Evolutionary conservation across 1,140 invertebrate genomes (phyloP), one percentile per base, ranked within the genome.

Genomic region (Papilio polyxenes): DNA sequence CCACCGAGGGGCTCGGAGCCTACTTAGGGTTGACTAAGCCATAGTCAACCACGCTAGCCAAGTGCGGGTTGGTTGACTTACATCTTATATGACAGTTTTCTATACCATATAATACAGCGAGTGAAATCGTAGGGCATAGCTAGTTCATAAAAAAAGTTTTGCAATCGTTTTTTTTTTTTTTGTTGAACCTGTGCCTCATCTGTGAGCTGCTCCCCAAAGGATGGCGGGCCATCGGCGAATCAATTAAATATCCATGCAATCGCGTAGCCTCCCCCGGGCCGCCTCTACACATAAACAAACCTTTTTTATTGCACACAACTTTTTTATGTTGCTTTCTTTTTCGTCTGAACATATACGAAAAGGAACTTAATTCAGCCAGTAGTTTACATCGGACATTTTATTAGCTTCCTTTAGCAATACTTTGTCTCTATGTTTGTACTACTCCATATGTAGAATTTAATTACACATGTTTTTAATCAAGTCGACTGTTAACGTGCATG

Each of bases 181-280:
- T 65, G 23, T 65, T 40, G 23, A 72, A 72, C 65, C 65, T 72
- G 31, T 37, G 65, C 37, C 62, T 72, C 65, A 72, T 72, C 65
- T 72, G 65, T 15, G 65, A 37, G 65, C 4, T 23, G 13, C 31
- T 31, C 31, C 65, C 31, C 31, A 15, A 72, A 31, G 65, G 65
- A 40, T 72, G 13, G 11, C 65, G 65, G 53, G 13, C 65, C 65
- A 72, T 72, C 31, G 65, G 65, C 65, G 65, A 72, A 72, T 72
- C 65, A 72, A 72, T 72, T 72, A 72, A 72, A 72, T 72, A 72
- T 72, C 65, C 65, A 72, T 72, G 65, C 65, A 72, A 72, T 72
- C 65, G 23, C 31, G 65, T 72, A 72, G 31, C 65, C 23, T 69
- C 65, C 65, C 65, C 31, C 65, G 31, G 65, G 31, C 23, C 11